Evolutionary conservation across 1,140 invertebrate genomes (phyloP), one percentile per base, ranked within the genome.

Genomic region (Alviniconcha marisindica): DNA sequence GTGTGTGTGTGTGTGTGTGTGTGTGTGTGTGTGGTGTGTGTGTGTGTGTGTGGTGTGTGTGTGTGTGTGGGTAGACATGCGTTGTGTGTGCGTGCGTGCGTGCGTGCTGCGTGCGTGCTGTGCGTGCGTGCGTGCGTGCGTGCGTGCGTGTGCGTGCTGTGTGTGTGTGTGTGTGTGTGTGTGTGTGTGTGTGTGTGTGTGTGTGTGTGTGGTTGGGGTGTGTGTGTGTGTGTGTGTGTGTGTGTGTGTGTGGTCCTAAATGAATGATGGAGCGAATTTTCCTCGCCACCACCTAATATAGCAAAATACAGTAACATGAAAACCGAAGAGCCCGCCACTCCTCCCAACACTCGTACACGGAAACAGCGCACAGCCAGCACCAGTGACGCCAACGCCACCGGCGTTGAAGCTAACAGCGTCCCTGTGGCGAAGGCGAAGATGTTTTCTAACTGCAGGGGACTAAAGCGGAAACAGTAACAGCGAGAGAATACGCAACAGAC

Each of bases 151-250:
- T 51, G 48, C 21, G 48, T 51, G 48, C n/a, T 51, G 48, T 1
- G 48, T 51, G 48, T 1, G 48, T 51, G 48, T 21, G 48, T 0
- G 48, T 21, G 48, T 51, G 48, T 1, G 48, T 51, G 48, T 1
- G 48, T 51, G 48, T 51, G 48, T 51, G 60, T 66, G 60, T 66
- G 60, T 66, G 3, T 66, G 60, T 66, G 60, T 66, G 60, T 66
- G 60, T 66, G 1, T 1, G 60, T 66, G 60, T 66, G 60, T 66
- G 60, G 60, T 66, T 0, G 0, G 60, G 15, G 60, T 3, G 60
- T 66, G 60, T 3, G 60, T 66, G 3, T 66, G 60, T 66, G 51
- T 54, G 51, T 54, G 51, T 54, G 51, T 54, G 51, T 54, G 51
- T 54, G 51, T 54, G 51, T 54, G 51, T 54, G 51, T 54, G 51